Base-by-base conservation (phyloP, 2,888 invertebrate species). In the Heliconius erato region DNA sequence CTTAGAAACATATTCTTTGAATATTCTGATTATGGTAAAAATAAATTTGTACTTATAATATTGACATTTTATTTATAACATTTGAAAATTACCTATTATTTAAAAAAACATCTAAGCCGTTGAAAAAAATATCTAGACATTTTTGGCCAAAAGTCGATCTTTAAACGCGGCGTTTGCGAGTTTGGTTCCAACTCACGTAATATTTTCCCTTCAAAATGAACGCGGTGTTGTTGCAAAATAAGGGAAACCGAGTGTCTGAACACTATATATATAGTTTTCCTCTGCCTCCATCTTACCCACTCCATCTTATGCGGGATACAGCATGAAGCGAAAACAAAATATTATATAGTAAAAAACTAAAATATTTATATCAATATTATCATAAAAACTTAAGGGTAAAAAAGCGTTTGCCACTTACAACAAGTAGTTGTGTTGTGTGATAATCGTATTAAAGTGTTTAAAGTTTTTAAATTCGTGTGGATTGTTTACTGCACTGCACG, bases 401-500 rank as follows among this genome's bases (percentile, higher is more conserved):
- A 19, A 76, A 76, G 14, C 35, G n/a, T 59, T 76, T 35, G 7
- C 74, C 59, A 74, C 74, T 76, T 35, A 35, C 14, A 35, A 59
- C 32, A 59, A 76, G 74, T 74, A 74, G 16, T 74, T 16, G 74
- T 74, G 28, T 74, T 54, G 54, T 54, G 28, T 49, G n/a, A 76
- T 76, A 16, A 59, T 59, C 59, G 59, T 59, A 65, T 40, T 40
- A 77, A 35, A 63, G 28, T 77, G 77, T 67, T 40, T 40, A 71
- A 69, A 71, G 63, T 69, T 77, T 74, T 63, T 35, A 81, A 69
- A 81, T 63, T 54, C 76, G 54, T 81, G 81, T 74, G 82, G 80
- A 79, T 63, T 35, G 79, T 82, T 79, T 82, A 23, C 35, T n/a
- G 81, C 78, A 63, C 68, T 32, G 65, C 76, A 76, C 82, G 74